Conservation (phyloP, 2,797 vertebrate genomes). For the Silurus lanzhouensis region DNA sequence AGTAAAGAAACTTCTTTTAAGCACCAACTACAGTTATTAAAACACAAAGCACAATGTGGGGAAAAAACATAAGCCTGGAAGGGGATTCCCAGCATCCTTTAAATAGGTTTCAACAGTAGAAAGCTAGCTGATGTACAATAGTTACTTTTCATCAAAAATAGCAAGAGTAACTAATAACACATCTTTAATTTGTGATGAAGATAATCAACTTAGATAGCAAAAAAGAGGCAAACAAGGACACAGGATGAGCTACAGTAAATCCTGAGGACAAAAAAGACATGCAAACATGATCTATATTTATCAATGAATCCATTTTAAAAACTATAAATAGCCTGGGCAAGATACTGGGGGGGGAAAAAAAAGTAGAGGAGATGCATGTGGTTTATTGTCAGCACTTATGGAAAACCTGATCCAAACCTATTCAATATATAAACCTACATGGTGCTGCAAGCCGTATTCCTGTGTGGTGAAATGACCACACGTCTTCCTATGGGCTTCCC, state of each 20-base stretch:
- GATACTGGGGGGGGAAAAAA: background rate
- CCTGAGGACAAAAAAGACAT: background rate
- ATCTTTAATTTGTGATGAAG: background rate
- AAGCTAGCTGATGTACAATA: too few species aligned
- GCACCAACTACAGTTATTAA: background rate
- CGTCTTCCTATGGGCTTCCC: background rate
- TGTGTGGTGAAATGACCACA: background rate
- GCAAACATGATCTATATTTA: background rate
- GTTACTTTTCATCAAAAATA: too few species aligned
- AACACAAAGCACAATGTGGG: background rate
- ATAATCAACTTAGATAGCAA: background rate
- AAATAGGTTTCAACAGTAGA: background rate
- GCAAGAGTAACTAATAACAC: background rate
- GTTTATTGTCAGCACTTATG: background rate
- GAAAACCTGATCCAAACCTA: background rate
- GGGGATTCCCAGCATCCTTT: background rate
- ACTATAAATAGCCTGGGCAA: background rate
- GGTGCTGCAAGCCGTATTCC: background rate
- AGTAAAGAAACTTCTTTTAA: background rate
- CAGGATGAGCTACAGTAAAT: background rate
- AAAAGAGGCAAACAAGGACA: background rate
- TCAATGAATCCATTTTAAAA: background rate
- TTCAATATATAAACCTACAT: background rate
- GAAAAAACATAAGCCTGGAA: background rate
- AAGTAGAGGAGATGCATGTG: background rate